A percentile compares a stretch with the other conserved stretches of the same genome.
These are phyloP conservation scores for Chauna torquata DNA, from an alignment of 2,113 vertebrate genomes.

Conservation along the genomic window DNA sequence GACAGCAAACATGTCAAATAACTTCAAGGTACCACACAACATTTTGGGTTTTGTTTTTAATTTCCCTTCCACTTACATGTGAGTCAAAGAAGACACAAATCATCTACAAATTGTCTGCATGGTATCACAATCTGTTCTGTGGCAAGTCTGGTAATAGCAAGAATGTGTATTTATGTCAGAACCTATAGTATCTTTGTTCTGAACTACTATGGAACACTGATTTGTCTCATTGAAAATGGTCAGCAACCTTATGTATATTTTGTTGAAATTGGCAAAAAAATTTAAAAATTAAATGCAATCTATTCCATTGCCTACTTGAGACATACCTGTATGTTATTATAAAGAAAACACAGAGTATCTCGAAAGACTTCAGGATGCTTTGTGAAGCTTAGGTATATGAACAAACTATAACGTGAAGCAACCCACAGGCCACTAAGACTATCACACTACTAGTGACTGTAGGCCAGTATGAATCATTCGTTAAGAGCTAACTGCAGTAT, in stretches of 20 bases:
- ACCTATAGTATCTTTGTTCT: neutral
- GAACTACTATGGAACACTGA: neutral
- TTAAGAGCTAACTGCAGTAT: neutral
- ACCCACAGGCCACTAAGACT: neutral
- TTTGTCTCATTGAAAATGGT: neutral
- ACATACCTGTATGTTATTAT: neutral
- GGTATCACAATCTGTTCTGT: neutral
- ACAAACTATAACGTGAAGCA: neutral
- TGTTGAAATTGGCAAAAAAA: neutral
- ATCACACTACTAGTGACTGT: neutral
- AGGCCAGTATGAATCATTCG: neutral
- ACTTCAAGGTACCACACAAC: neutral
- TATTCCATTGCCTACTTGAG: neutral
- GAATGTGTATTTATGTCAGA: neutral
- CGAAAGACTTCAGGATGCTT: neutral
- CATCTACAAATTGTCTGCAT: neutral
- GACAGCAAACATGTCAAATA: conserved; percentile 20
- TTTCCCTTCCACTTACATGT: neutral
- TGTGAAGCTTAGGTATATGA: accelerated
- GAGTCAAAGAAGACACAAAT: neutral
- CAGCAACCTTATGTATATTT: neutral
- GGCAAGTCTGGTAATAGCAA: neutral
- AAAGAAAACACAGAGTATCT: neutral
- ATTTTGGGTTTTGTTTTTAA: neutral
- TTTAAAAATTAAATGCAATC: neutral